Base-by-base conservation (phyloP, 2,113 vertebrate species). In the Blennius ocellaris region DNA sequence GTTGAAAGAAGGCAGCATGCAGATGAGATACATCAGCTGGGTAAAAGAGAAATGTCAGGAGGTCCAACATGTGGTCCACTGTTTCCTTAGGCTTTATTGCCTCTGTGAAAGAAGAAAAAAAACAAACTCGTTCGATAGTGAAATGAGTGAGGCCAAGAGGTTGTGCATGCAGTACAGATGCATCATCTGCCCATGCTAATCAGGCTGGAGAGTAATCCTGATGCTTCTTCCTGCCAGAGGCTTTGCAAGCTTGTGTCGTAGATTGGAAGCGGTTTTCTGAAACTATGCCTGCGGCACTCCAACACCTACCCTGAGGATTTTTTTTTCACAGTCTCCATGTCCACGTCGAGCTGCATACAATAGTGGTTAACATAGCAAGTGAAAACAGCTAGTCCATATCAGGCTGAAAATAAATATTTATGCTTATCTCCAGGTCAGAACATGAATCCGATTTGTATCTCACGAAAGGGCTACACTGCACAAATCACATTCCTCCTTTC, bases 261-360 rank as follows among this genome's bases (percentile, higher is more conserved):
- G 77, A 86, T 88, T 84, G 81, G 69, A 84, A 83, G 71, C 40
- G 69, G 58, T 67, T 69, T 69, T 74, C 54, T 67, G 59, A 86
- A 81, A 70, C 74, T 78, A 43, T 58, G 76, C 82, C 80, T 55
- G 61, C 37, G 82, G 84, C 87, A 64, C 39, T 9, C 64, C 44
- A 40, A 63, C 52, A 59, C 54, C 62, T 67, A 43, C 70, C 81
- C 72, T 72, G 50, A 55, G 62, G 82, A 30, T 30, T 30, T 30
- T 30, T 66, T 71, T 36, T 59, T 61, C 39, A 65, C 61, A 14
- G 60, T 21, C n/a, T 48, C 38, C 30, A n/a, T 43, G 30, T 61
- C 30, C 56, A 30, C 21, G 49, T 67, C 11, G 59, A 76, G 56
- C 36, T 52, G 65, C 44, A 80, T 12, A 52, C 17, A 51, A 66